Conservation (phyloP, 2,113 vertebrate species). For the Phalacrocorax carbo region DNA sequence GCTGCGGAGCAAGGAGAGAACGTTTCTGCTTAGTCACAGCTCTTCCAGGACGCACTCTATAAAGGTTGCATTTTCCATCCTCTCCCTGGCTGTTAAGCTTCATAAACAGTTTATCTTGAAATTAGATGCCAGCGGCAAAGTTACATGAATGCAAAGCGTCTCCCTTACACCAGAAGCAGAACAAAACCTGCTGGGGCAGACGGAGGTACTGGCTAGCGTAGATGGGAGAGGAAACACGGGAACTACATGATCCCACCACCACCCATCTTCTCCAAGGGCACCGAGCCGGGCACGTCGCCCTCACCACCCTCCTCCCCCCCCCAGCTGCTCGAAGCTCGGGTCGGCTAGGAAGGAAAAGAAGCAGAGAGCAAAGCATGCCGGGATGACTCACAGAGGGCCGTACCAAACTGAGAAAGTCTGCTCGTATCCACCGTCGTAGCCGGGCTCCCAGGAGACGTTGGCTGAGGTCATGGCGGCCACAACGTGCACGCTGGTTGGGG, state of each 20-base stretch:
- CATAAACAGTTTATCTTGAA: constrained; percentile 59
- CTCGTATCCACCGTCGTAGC: constrained; percentile 97
- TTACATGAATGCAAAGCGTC: neutral
- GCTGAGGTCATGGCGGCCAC: constrained; percentile 91
- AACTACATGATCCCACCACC: neutral
- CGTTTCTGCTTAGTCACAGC: constrained; percentile 60
- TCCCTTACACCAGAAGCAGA: neutral
- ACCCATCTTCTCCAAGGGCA: neutral
- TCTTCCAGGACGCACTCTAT: constrained; percentile 1
- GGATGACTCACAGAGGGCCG: constrained; percentile 99
- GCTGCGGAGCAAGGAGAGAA: neutral
- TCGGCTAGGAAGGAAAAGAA: constrained; percentile 75
- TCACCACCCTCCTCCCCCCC: neutral
- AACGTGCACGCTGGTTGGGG: constrained; percentile 90
- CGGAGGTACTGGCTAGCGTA: neutral
- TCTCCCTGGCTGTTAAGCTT: constrained; percentile 31
- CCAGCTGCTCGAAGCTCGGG: neutral
- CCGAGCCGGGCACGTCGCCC: neutral
- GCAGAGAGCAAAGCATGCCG: constrained; percentile 98
- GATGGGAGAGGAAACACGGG: neutral
- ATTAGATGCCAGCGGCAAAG: constrained; percentile 55
- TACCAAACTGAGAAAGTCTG: constrained; percentile 99
- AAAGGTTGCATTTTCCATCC: constrained; percentile 31
- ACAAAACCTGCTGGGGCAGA: constrained; percentile 11
- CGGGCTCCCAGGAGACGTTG: constrained; percentile 97